Percentiles rank a stretch among this genome's conserved stretches.
Evolutionary conservation across 2,113 vertebrate species (phyloP).

Genomic region (Nesogale talazaci): DNA sequence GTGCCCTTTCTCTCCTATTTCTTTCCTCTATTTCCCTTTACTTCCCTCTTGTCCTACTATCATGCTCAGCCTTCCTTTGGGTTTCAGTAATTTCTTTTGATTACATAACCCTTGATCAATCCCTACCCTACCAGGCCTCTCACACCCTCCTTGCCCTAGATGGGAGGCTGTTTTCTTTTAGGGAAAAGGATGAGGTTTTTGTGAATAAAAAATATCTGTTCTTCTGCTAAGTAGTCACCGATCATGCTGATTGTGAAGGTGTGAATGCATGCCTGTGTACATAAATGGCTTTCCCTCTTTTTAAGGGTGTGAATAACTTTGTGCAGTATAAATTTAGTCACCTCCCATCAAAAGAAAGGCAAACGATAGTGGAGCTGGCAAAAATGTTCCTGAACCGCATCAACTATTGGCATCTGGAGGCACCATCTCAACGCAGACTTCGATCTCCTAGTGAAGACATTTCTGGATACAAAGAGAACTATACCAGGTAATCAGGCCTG

Average conservation of each 20-base stretch:
- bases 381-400: conserved; percentile 99
- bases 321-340: conserved; percentile 99
- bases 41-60: too few relatives aligned
- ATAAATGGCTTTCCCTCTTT: conserved; percentile 59
- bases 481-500: conserved; percentile 92
- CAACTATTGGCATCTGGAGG: conserved; percentile 99
- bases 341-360: conserved; percentile 96
- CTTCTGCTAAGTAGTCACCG: not conserved
- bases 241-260: not conserved
- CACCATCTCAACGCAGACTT: conserved; percentile 94
- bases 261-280: not conserved
- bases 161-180: conserved; percentile 35
- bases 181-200: conserved; percentile 21
- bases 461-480: conserved; percentile 97
- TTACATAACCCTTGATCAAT: too few relatives aligned
- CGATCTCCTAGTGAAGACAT: conserved; percentile 94
- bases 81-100: too few relatives aligned
- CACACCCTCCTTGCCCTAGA: too few relatives aligned
- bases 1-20: too few relatives aligned
- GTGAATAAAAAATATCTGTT: conserved; percentile 10
- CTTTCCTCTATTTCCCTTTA: too few relatives aligned
- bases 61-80: too few relatives aligned
- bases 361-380: conserved; percentile 96
- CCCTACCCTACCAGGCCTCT: too few relatives aligned
- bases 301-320: conserved; percentile 98